Conservation (phyloP, 2,113 vertebrate species). For the Panthera leo region DNA sequence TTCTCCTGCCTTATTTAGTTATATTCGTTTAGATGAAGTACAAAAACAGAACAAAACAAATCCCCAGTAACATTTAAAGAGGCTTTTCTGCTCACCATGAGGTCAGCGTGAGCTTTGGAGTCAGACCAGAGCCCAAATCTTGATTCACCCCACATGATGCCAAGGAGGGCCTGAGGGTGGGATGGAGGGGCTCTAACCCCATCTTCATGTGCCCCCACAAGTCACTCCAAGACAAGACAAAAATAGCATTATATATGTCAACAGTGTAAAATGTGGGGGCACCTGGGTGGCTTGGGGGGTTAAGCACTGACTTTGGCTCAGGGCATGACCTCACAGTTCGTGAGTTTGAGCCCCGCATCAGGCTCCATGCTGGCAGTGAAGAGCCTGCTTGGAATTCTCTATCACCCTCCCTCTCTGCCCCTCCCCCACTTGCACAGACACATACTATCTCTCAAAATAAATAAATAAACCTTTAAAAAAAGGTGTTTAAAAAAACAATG, state of each 20-base stretch:
- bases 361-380: too few relatives aligned
- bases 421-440: too few relatives aligned
- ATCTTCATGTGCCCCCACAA: not conserved
- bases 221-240: not conserved
- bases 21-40: conserved; percentile 45
- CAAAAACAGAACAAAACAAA: conserved; percentile 55
- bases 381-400: too few relatives aligned
- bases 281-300: too few relatives aligned
- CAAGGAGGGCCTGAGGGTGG: not conserved
- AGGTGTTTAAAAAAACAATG: not conserved
- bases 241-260: not conserved
- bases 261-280: not conserved
- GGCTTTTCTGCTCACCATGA: not conserved
- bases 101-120: not conserved
- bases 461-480: too few relatives aligned
- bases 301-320: too few relatives aligned
- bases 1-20: conserved; percentile 62
- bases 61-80: conserved; percentile 31
- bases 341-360: too few relatives aligned
- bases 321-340: too few relatives aligned
- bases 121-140: not conserved
- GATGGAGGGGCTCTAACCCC: not conserved
- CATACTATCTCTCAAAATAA: too few relatives aligned
- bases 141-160: not conserved
- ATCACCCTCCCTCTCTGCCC: too few relatives aligned